phyloP scores from a whole-genome alignment of 2,888 invertebrate species.

The Doris montereyensis region DNA sequence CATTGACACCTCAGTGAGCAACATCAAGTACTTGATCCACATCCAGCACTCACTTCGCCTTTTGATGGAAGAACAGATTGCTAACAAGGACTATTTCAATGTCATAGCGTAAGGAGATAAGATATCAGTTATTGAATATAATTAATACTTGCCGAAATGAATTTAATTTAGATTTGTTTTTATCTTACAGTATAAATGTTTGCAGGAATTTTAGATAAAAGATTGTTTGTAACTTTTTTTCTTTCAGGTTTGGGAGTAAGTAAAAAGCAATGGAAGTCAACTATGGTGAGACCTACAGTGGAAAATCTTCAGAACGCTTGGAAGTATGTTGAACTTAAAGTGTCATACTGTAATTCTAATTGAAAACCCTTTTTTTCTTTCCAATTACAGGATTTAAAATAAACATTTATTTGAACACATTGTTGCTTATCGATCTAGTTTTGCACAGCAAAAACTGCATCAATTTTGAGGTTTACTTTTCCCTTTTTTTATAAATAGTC shows the following conservation, averaged over 20 bases:
- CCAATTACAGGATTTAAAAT: too few relatives aligned
- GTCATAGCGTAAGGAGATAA: conserved; percentile 69
- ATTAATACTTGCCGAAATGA: background rate
- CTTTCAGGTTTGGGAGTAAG: conserved; percentile 66
- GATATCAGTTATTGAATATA: too few relatives aligned
- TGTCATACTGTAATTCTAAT: too few relatives aligned
- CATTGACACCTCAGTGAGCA: conserved; percentile 71
- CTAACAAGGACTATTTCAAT: conserved; percentile 73
- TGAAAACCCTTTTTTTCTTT: too few relatives aligned
- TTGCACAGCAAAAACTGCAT: too few relatives aligned
- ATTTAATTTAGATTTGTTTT: background rate
- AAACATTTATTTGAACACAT: too few relatives aligned
- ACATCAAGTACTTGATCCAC: conserved; percentile 71
- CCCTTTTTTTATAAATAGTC: too few relatives aligned
- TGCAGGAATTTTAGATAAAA: background rate
- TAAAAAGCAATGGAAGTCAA: conserved; percentile 68
- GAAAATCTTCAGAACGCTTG: conserved; percentile 72
- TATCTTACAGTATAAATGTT: background rate
- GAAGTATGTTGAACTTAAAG: conserved; percentile 62
- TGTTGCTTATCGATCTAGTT: too few relatives aligned
- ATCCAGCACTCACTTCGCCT: conserved; percentile 72
- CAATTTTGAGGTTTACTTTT: too few relatives aligned
- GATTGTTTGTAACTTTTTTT: background rate
- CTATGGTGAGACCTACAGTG: conserved; percentile 69
- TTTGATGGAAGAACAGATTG: conserved; percentile 73